Evolutionary conservation across 2,888 invertebrate species (phyloP).

Genomic region (Acrobasis suavella): DNA sequence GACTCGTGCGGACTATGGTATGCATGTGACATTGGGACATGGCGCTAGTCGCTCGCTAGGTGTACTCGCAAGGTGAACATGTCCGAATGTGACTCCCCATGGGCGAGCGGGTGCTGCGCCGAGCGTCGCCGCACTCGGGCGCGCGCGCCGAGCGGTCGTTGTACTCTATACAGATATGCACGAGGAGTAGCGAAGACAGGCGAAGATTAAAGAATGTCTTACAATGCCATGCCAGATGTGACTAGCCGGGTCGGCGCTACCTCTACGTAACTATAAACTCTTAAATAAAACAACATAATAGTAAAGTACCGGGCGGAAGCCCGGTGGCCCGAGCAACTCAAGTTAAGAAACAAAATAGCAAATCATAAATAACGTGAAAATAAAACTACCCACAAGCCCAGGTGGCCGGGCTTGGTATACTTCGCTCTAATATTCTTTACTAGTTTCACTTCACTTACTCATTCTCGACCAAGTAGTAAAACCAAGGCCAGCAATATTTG

Average conservation of each 20-base stretch:
- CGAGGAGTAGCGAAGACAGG: constrained; percentile 55
- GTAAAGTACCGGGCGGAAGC: constrained; percentile 15
- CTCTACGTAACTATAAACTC: constrained; percentile 44
- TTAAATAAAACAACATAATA: constrained; percentile 36
- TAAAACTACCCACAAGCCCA: constrained; percentile 6
- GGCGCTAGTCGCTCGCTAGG: constrained; percentile 24
- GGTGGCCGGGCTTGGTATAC: background rate
- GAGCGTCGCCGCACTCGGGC: no score
- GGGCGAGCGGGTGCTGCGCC: background rate
- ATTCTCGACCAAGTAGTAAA: background rate
- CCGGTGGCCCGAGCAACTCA: constrained; percentile 31
- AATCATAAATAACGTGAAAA: constrained; percentile 28
- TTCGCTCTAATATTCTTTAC: background rate
- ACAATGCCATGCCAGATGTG: constrained; percentile 70
- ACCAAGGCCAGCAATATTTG: background rate
- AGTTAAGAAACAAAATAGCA: constrained; percentile 31
- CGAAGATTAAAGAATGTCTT: constrained; percentile 57
- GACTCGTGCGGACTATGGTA: constrained; percentile 29
- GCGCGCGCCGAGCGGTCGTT: constrained; percentile 8
- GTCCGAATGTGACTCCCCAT: constrained; percentile 26
- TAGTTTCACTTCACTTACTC: background rate
- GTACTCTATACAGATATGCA: constrained; percentile 18
- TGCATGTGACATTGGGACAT: constrained; percentile 34
- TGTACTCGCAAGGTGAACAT: constrained; percentile 23
- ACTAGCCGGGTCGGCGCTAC: constrained; percentile 62